phyloP scores from a whole-genome alignment of 2,113 vertebrate species.

The Tupaia chinensis region DNA sequence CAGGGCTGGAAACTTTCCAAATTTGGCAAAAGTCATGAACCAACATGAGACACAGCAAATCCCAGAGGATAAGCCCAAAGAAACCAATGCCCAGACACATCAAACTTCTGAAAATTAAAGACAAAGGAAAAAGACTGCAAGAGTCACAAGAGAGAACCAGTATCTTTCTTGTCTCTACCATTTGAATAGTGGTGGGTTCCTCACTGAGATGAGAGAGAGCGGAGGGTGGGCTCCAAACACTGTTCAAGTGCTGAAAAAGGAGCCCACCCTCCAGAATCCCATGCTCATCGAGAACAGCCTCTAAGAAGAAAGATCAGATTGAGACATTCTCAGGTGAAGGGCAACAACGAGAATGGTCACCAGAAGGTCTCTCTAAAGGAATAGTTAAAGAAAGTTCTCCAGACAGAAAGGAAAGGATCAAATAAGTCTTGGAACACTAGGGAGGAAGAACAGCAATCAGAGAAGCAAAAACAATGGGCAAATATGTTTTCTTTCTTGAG shows the following conservation, averaged over 20 bases:
- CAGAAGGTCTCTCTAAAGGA: background rate
- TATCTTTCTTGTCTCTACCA: background rate
- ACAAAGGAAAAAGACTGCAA: too few species aligned
- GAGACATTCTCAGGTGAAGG: background rate
- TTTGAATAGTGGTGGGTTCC: background rate
- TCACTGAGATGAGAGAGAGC: too few species aligned
- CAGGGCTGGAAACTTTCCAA: background rate
- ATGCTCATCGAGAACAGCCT: too few species aligned
- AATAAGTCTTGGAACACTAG: background rate
- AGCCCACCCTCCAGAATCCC: too few species aligned
- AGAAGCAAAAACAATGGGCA: background rate
- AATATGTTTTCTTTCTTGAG: background rate
- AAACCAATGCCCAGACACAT: background rate
- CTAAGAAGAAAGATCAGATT: background rate
- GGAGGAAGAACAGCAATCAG: background rate
- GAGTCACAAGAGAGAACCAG: background rate
- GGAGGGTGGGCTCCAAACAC: too few species aligned
- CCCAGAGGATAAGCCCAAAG: background rate
- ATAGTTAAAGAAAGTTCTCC: background rate
- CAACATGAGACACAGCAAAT: background rate
- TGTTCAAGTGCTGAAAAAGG: too few species aligned
- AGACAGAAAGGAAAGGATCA: background rate
- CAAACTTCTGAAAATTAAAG: background rate
- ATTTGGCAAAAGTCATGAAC: background rate
- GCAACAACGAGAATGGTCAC: background rate